phyloP scores from a whole-genome alignment of 2,797 vertebrate species.

The Chrysolophus pictus region DNA sequence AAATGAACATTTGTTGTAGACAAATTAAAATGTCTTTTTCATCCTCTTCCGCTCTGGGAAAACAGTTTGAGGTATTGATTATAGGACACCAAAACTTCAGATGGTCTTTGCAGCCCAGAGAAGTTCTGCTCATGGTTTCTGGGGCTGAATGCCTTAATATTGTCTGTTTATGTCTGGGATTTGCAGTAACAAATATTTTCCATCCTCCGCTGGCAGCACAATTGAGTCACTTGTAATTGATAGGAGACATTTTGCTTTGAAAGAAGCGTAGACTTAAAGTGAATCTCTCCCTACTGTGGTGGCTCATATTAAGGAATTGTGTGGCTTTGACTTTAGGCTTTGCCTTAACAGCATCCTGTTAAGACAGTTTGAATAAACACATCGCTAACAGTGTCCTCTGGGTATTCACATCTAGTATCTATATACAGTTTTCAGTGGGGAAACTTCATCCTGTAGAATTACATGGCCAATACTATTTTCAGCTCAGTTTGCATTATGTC shows the following conservation, averaged over 20 bases:
- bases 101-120: neutral
- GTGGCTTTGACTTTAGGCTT: neutral
- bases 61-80: neutral
- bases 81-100: neutral
- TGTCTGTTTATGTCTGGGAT: neutral
- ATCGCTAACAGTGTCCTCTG: neutral
- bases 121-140: neutral
- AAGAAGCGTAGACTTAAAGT: neutral
- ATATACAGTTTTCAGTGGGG: too few species aligned
- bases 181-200: neutral
- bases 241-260: neutral
- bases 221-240: neutral
- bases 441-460: neutral
- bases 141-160: neutral
- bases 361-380: neutral
- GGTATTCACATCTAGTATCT: neutral
- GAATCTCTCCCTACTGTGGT: neutral
- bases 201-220: neutral
- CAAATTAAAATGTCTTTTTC: neutral
- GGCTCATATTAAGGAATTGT: neutral
- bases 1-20: neutral
- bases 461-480: neutral
- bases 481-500: neutral
- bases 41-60: neutral
- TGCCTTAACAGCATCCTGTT: neutral